phyloP scores from a whole-genome alignment of 2,113 vertebrate species.

The Megatriorchis doriae region DNA sequence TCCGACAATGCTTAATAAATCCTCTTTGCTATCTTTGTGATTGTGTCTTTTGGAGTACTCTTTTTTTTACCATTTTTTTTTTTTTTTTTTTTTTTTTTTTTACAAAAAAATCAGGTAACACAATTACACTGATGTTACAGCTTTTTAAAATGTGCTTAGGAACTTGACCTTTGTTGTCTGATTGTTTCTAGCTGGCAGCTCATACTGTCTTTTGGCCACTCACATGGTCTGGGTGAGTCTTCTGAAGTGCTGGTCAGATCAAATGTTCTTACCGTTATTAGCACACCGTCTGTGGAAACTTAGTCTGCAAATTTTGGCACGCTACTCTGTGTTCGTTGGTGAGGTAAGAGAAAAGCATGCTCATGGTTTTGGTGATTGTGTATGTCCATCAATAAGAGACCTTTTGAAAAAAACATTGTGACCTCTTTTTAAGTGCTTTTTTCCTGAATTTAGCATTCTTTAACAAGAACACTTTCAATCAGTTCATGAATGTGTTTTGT shows the following conservation, averaged over 20 bases:
- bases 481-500: background rate
- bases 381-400: background rate
- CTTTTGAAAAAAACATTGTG: background rate
- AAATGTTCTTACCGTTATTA: slow-evolving; percentile 83
- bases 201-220: slow-evolving; percentile 84
- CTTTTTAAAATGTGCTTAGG: background rate
- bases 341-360: slow-evolving; percentile 77
- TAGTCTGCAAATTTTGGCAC: slow-evolving; percentile 86
- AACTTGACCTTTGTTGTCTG: background rate
- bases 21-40: background rate
- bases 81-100: background rate
- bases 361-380: background rate
- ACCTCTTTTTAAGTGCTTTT: background rate
- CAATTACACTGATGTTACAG: background rate
- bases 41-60: background rate
- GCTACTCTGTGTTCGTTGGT: slow-evolving; percentile 84
- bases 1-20: background rate
- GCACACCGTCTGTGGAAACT: slow-evolving; percentile 93
- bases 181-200: slow-evolving; percentile 75
- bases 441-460: background rate
- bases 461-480: background rate
- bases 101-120: background rate
- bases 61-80: no score
- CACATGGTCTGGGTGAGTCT: slow-evolving; percentile 84
- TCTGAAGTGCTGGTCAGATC: slow-evolving; percentile 87